Percentiles rank a stretch among this genome's conserved stretches.
These are phyloP conservation scores for Aphyosemion australe DNA, from an alignment of 2,113 vertebrate species.

Conservation along the genomic window DNA sequence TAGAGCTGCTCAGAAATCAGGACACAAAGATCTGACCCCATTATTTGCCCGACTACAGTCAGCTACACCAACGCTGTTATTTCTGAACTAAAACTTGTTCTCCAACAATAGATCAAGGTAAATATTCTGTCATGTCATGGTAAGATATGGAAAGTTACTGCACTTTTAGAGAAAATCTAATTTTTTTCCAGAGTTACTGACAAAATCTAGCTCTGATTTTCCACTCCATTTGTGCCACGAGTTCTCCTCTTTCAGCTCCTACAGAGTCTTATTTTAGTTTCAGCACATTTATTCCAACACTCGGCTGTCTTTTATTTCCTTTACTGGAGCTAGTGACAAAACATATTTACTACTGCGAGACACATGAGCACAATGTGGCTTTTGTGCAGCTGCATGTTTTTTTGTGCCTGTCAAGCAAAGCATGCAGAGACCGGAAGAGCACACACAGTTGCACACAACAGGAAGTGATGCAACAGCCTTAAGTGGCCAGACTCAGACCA, in stretches of 20 bases:
- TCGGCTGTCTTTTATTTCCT: constrained; percentile 29
- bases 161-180: constrained; percentile 23
- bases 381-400: constrained; percentile 38
- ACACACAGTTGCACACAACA: constrained; percentile 45
- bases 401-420: constrained; percentile 21
- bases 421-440: background rate
- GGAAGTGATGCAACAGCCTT: constrained; percentile 44
- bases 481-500: constrained; percentile 52
- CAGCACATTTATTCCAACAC: constrained; percentile 34
- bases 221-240: constrained; percentile 31
- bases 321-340: constrained; percentile 37
- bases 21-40: too few species aligned
- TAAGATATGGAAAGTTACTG: constrained; percentile 30
- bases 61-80: too few species aligned
- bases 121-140: constrained; percentile 29
- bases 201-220: constrained; percentile 19
- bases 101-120: constrained; percentile 24
- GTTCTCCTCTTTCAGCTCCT: constrained; percentile 42
- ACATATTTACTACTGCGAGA: constrained; percentile 44
- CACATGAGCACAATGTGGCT: constrained; percentile 21
- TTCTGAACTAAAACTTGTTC: constrained; percentile 12
- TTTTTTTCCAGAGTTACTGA: too few species aligned
- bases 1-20: too few species aligned
- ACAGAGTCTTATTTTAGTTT: constrained; percentile 30
- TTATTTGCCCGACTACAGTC: too few species aligned